Evolutionary conservation across 2,888 invertebrate species (phyloP).

Genomic region (Trachelus tabidus): DNA sequence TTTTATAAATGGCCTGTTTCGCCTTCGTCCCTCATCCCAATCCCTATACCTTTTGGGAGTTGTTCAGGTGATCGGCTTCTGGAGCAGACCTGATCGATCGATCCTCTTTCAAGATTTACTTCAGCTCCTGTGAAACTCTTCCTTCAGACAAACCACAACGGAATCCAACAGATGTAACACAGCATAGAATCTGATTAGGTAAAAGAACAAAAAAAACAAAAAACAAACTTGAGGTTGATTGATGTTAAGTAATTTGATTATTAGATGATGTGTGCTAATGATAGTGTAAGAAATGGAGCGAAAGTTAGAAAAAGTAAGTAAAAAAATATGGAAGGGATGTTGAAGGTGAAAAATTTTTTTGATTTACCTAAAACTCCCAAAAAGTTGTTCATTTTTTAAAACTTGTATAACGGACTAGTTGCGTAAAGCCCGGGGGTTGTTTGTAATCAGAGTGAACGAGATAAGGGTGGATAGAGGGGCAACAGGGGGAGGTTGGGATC

Average conservation of each 20-base stretch:
- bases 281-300: background rate
- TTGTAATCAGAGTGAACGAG: background rate
- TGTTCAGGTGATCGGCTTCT: background rate
- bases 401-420: background rate
- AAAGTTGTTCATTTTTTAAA: background rate
- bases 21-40: background rate
- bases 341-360: background rate
- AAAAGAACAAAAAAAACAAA: background rate
- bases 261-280: background rate
- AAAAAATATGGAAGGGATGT: background rate
- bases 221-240: background rate
- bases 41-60: background rate
- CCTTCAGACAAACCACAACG: background rate
- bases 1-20: background rate
- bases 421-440: background rate
- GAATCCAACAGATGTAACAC: background rate
- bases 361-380: background rate
- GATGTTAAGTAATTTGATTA: background rate
- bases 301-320: background rate
- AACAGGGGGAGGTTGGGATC: background rate
- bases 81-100: background rate
- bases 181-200: background rate
- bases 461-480: background rate
- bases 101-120: background rate
- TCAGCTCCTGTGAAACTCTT: background rate